Evolutionary conservation across 2,888 invertebrate genomes (phyloP), one percentile per base, ranked within the genome.

Genomic region (Gari tellinella): DNA sequence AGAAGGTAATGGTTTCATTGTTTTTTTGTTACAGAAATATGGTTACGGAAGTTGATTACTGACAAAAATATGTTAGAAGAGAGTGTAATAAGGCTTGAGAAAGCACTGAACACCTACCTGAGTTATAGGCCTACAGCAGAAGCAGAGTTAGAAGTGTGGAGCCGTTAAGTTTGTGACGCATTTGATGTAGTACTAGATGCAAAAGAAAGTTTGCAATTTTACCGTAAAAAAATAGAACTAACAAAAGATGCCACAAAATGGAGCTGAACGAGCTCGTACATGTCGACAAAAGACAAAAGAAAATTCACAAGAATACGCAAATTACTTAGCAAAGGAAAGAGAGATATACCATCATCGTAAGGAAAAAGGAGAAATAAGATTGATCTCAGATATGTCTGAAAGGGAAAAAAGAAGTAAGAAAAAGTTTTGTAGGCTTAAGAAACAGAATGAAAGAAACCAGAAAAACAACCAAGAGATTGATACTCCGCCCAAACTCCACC

Each of bases 281-380:
- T 58, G 41, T 38, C 31, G 70, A 53, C 14, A 63, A 17, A 40
- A 38, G 41, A 48, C 15, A 26, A 64, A 73, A 55, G 43, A 26
- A 19, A 61, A 68, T 40, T 41, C 25, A 14, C 45, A 23, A 1
- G 46, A 43, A 40, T 57, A 63, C 26, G 40, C 0, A 4, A 26
- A 23, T 14, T 72, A 66, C 21, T 21, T 72, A 15, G 23, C 46
- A 25, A 67, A 67, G 31, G 67, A 67, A 53, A 49, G 55, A 31
- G 58, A 37, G 10, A 38, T 48, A 19, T 67, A 68, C 19, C 25
- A 63, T 2, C 46, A 45, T n/a, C 4, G 49, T 21, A 73, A 67
- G 43, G 58, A 45, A 14, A 45, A 37, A 10, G 67, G 63, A 31
- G 40, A 49, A 2, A 48, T 65, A 55, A 73, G 67, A 31, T 10